Conservation (phyloP, 2,797 vertebrate species). For the Clarias fuscus region DNA sequence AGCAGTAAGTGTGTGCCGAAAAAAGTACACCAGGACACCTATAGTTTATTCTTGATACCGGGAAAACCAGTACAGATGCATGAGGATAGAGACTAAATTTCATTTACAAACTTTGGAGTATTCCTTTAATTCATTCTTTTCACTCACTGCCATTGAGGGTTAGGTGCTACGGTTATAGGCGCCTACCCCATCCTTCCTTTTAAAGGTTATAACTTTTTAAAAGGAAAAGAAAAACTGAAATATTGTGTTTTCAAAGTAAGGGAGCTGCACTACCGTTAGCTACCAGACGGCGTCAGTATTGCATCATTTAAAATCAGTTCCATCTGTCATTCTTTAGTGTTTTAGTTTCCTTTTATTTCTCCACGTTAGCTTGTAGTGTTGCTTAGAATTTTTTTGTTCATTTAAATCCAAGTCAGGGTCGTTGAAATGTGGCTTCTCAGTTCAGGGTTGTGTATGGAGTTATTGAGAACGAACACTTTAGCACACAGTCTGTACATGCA, state of each 20-base stretch:
- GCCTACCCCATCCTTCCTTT: too few species aligned
- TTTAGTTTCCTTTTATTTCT: not conserved
- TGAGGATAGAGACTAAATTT: not conserved
- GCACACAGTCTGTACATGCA: not conserved
- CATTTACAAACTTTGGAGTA: not conserved
- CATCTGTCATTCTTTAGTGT: not conserved
- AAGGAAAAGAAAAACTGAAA: not conserved
- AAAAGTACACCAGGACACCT: not conserved
- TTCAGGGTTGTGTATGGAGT: not conserved
- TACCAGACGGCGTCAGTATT: constrained; percentile 48
- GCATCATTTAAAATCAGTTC: not conserved
- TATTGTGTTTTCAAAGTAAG: not conserved
- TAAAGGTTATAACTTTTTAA: too few species aligned
- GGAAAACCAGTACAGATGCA: not conserved
- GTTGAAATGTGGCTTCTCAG: not conserved
- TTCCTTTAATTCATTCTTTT: constrained; percentile 3
- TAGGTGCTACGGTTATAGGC: not conserved
- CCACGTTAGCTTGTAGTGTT: not conserved
- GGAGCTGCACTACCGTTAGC: constrained; percentile 30
- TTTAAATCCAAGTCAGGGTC: not conserved
- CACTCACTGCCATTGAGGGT: constrained; percentile 16
- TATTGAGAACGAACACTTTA: not conserved
- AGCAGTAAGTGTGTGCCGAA: not conserved
- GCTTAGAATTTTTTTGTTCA: not conserved
- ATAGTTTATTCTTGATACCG: not conserved